Base-by-base conservation (phyloP, 92 coral and sea anemone species). In the Parazoanthus darwini region DNA sequence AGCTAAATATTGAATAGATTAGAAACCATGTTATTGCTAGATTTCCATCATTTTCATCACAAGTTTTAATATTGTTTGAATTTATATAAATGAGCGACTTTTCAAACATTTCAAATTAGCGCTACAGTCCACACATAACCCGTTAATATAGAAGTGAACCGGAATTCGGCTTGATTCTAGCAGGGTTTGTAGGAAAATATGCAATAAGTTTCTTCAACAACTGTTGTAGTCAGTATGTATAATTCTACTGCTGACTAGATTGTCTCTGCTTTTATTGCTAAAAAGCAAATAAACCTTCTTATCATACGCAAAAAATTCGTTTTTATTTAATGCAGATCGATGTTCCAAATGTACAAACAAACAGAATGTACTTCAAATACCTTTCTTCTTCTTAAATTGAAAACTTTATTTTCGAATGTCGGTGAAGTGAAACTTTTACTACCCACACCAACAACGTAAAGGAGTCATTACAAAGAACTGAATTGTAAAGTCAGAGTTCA, bases 61-160 rank as follows among this genome's bases (percentile, higher is more conserved):
- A 83, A 70, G 70, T 71, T 71, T 84, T 84, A 84, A 84, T 70
- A 10, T 46, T 50, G 74, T 82, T 82, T 82, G 59, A 39, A 66
- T 76, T 75, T 76, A 39, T 76, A 82, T 39, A 82, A 66, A 66
- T 82, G 18, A 66, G 54, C 54, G 46, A 76, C 54, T 18, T 44
- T 76, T 44, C 26, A 18, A 37, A 76, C 26, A 39, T 20, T 76
- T 75, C 8, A 4, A 8, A 39, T 74, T 74, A 15, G 44, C 46
- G 36, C 42, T 35, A 74, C 44, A 35, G 42, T 39, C 42, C 4
- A 39, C 42, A 39, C 4, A 39, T 33, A 74, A 36, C 43, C 33
- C 20, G 37, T 36, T 33, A 39, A 74, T 16, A 74, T 33, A 37
- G 78, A 74, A 74, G 39, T 74, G 39, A 63, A 22, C 25, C 46